These are phyloP conservation scores for Ophion ventricosus DNA, from an alignment of 2,888 invertebrate species.

Conservation along the genomic window DNA sequence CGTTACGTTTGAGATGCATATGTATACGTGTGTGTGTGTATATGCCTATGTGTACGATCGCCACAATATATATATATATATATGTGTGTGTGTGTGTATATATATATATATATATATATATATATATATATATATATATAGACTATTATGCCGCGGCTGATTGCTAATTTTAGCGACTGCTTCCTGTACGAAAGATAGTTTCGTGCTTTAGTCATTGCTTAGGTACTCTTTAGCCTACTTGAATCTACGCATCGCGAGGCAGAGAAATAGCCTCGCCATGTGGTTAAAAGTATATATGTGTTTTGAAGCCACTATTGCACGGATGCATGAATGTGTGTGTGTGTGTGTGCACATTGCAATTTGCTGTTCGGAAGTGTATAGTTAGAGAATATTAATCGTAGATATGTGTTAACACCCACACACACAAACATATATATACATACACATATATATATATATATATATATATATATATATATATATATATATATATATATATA, in stretches of 20 bases:
- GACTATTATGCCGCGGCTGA: constrained; percentile 24
- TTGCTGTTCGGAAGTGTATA: neutral
- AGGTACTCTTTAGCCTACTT: constrained; percentile 28
- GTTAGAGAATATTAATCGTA: neutral
- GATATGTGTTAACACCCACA: neutral
- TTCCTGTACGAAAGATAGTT: constrained; percentile 62
- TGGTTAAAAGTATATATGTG: neutral
- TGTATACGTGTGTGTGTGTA: constrained; percentile 10
- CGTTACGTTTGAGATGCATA: constrained; percentile 19
- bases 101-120: neutral
- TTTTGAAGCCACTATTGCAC: neutral
- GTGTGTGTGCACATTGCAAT: neutral
- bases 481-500: too few relatives aligned
- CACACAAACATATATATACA: too few relatives aligned
- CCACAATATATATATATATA: too few relatives aligned
- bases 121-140: neutral
- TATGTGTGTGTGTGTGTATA: neutral
- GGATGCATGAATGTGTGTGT: neutral
- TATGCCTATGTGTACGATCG: neutral
- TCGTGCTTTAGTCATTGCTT: constrained; percentile 58
- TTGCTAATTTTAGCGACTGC: constrained; percentile 50
- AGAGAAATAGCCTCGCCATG: constrained; percentile 19
- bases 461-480: too few relatives aligned
- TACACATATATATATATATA: too few relatives aligned
- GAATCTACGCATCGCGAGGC: constrained; percentile 2